Conservation (phyloP, 92 coral and sea anemone genomes). For the Zoanthus gigantus region DNA sequence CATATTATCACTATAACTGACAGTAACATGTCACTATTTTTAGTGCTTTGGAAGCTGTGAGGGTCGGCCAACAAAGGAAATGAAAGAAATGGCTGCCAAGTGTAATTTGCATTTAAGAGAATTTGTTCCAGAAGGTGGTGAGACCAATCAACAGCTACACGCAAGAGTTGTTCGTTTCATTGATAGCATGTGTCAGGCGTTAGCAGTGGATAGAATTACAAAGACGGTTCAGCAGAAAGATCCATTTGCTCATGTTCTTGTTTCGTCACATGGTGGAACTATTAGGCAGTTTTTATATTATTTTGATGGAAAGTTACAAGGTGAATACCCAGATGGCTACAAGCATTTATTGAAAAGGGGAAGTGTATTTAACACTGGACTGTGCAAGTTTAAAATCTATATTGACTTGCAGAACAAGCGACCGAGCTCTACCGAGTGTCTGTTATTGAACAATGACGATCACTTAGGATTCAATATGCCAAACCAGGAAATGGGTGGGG, state of each 20-base stretch:
- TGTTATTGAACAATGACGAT: constrained; percentile 66
- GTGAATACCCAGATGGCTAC: constrained; percentile 48
- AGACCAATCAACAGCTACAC: constrained; percentile 65
- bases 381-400: constrained; percentile 71
- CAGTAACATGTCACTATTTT: neutral
- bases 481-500: constrained; percentile 21
- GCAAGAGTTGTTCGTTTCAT: constrained; percentile 59
- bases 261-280: constrained; percentile 88
- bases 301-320: constrained; percentile 52
- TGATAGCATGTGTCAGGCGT: constrained; percentile 30
- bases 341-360: constrained; percentile 7
- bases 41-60: constrained; percentile 38
- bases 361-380: constrained; percentile 83
- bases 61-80: neutral
- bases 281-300: constrained; percentile 77
- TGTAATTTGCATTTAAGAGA: constrained; percentile 16
- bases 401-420: constrained; percentile 59
- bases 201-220: neutral
- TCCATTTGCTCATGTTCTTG: constrained; percentile 64
- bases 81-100: constrained; percentile 45
- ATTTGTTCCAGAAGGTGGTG: constrained; percentile 79
- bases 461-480: constrained; percentile 52
- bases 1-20: neutral
- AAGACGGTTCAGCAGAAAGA: neutral
- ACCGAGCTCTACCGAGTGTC: constrained; percentile 71